A percentile compares a stretch with the other conserved stretches of the same genome.
Conservation (phyloP, 2,888 invertebrate genomes). For the Himalopsyche kuldschensis region DNA sequence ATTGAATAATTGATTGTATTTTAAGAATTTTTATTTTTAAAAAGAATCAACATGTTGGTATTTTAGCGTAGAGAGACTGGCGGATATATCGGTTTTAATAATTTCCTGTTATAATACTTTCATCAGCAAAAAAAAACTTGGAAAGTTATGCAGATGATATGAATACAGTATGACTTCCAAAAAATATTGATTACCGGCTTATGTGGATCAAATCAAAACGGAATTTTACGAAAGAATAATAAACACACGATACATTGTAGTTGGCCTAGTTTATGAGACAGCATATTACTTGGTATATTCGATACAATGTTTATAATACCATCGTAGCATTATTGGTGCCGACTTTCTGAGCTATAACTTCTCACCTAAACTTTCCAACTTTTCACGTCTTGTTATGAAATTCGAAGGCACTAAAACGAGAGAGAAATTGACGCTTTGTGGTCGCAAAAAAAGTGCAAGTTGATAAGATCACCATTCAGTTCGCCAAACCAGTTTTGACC, state of each 20-base stretch:
- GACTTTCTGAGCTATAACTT: background rate
- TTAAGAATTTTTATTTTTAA: too few species aligned
- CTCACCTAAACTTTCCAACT: background rate
- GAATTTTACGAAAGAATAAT: too few species aligned
- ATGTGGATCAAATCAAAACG: too few species aligned
- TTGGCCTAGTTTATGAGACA: background rate
- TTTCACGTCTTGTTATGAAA: background rate
- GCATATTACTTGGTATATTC: background rate
- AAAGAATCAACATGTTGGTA: too few species aligned
- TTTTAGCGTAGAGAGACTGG: too few species aligned
- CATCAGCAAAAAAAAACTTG: too few species aligned
- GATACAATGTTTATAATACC: background rate
- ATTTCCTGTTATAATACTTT: too few species aligned
- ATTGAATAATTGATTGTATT: too few species aligned
- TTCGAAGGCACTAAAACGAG: background rate
- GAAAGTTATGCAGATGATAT: too few species aligned
- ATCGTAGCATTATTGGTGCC: background rate
- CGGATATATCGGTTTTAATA: too few species aligned
- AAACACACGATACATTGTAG: background rate
- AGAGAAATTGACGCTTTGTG: background rate
- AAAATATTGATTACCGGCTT: too few species aligned
- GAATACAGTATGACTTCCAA: too few species aligned
- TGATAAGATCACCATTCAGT: background rate
- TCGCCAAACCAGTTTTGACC: background rate
- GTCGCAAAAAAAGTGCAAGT: background rate